A percentile compares a stretch with the other conserved stretches of the same genome.
Conservation (phyloP, 1,140 invertebrate species). For the Conopomorpha cramerella region DNA sequence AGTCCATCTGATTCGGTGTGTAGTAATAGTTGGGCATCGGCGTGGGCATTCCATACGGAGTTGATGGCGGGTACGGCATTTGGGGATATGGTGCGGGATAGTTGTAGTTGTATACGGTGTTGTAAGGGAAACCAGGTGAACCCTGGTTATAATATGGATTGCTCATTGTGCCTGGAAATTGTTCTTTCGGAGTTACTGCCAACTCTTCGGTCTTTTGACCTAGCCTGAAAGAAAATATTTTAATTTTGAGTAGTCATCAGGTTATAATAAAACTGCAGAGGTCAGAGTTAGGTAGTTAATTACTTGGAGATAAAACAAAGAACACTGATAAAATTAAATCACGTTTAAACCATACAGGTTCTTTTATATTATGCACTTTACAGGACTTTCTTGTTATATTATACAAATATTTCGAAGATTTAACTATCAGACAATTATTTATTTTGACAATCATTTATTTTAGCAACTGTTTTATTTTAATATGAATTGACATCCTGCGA, state of each 20-base stretch:
- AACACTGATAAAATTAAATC: no score
- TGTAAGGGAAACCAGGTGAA: constrained; percentile 28
- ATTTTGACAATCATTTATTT: no score
- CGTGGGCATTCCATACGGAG: constrained; percentile 27
- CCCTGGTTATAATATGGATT: constrained; percentile 35
- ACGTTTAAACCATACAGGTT: no score
- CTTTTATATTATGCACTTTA: no score
- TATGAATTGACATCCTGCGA: no score
- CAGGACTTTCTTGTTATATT: no score
- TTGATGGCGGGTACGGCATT: constrained; percentile 18
- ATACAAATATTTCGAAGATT: no score
- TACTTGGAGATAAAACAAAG: no score
- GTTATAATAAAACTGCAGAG: constrained; percentile 1
- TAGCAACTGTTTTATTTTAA: no score
- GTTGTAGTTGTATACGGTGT: constrained; percentile 22
- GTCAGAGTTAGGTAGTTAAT: no score
- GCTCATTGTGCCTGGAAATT: constrained; percentile 27
- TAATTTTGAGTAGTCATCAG: neutral
- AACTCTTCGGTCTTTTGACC: constrained; percentile 41
- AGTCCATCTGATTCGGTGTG: constrained; percentile 9
- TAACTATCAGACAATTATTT: no score
- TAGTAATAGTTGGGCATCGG: constrained; percentile 20
- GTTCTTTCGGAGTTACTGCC: constrained; percentile 19
- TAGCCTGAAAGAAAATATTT: constrained; percentile 30
- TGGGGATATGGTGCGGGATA: constrained; percentile 21